Conservation (phyloP, 1,140 invertebrate species). For the Brachystomella parvula region DNA sequence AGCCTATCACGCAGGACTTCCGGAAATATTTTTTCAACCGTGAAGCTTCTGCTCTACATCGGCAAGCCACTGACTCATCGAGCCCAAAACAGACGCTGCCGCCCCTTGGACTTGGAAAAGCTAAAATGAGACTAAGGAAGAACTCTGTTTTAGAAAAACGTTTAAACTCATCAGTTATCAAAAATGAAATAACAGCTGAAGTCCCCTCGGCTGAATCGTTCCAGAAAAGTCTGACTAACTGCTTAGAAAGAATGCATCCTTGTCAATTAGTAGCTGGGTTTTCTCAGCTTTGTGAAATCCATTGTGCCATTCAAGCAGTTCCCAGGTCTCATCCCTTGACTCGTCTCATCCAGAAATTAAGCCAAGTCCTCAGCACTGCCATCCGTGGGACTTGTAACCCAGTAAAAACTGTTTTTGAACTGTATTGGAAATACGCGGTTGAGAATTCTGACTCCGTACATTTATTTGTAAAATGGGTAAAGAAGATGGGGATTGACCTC, state of each 20-base stretch:
- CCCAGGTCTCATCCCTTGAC: not conserved
- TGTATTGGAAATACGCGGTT: not conserved
- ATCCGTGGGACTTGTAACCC: not conserved
- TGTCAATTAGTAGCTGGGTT: not conserved
- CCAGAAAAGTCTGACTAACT: not conserved
- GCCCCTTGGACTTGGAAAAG: too few species aligned
- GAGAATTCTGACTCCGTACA: not conserved
- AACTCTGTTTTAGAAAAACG: too few species aligned
- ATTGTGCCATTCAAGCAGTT: not conserved
- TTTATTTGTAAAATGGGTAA: slow-evolving; percentile 1
- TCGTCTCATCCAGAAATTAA: not conserved
- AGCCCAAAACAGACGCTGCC: too few species aligned
- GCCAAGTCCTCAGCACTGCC: not conserved
- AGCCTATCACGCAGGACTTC: too few species aligned
- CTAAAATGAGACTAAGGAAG: too few species aligned
- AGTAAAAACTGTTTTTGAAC: not conserved
- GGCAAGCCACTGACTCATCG: too few species aligned
- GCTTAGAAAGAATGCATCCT: not conserved
- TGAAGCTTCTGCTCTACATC: too few species aligned
- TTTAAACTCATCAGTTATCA: too few species aligned
- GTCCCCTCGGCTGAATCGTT: too few species aligned
- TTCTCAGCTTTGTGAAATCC: not conserved
- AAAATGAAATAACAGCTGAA: too few species aligned
- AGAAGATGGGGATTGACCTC: not conserved
- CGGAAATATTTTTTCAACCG: too few species aligned